Conservation (phyloP, 2,797 vertebrate genomes). For the Picus viridis region DNA sequence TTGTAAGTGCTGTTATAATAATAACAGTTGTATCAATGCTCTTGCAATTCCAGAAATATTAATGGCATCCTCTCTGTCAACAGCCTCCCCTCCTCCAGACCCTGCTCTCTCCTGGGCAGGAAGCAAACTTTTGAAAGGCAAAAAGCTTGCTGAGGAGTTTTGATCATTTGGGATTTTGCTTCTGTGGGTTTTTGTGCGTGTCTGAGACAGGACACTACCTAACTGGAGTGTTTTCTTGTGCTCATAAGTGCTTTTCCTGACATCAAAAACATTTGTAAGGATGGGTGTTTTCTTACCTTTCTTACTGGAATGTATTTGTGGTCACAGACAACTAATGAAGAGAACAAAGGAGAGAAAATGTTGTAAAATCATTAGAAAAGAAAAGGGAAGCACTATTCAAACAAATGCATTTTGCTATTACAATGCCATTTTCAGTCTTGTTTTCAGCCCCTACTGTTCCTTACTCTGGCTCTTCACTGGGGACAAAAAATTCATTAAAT, state of each 20-base stretch:
- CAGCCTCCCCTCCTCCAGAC: constrained; percentile 45
- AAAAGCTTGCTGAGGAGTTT: neutral
- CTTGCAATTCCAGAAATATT: constrained; percentile 53
- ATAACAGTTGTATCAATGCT: constrained; percentile 26
- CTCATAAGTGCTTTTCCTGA: constrained; percentile 13
- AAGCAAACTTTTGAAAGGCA: constrained; percentile 31
- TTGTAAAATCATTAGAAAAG: constrained; percentile 71
- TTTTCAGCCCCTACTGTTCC: constrained; percentile 73
- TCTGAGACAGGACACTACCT: neutral
- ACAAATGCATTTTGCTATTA: constrained; percentile 66
- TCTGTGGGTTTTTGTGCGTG: constrained; percentile 29
- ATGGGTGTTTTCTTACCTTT: constrained; percentile 40
- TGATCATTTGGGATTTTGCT: neutral
- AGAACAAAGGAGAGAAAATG: constrained; percentile 47
- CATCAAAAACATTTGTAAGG: constrained; percentile 31
- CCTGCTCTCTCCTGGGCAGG: neutral
- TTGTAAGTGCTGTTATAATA: constrained; percentile 59
- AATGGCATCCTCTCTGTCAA: constrained; percentile 55
- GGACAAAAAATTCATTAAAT: constrained; percentile 76
- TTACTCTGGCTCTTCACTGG: constrained; percentile 63
- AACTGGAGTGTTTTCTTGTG: neutral
- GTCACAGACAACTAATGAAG: constrained; percentile 59
- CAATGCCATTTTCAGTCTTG: constrained; percentile 65
- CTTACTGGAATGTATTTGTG: constrained; percentile 65
- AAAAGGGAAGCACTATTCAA: constrained; percentile 56